Conservation (phyloP, 2,113 vertebrate genomes). For the Ictidomys tridecemlineatus region DNA sequence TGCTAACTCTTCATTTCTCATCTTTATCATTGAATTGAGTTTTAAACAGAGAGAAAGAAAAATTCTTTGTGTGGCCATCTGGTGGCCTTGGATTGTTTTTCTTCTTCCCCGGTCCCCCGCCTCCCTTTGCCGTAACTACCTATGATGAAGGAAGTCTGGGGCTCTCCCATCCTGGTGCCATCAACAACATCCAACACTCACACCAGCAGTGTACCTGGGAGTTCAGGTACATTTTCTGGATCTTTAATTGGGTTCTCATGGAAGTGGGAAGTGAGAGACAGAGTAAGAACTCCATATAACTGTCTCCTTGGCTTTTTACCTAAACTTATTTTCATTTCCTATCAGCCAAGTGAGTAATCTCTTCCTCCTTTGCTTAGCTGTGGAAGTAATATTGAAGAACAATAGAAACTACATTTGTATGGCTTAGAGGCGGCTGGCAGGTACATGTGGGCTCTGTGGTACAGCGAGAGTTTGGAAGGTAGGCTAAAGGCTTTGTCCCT, state of each 20-base stretch:
- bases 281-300: not conserved
- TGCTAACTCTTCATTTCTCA: not conserved
- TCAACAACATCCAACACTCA: not conserved
- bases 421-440: not conserved
- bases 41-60: not conserved
- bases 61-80: not conserved
- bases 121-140: too few species aligned
- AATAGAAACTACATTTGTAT: not conserved
- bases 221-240: not conserved
- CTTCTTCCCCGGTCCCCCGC: not conserved
- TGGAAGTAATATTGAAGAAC: not conserved
- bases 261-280: not conserved
- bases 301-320: conserved; percentile 21
- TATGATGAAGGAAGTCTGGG: not conserved
- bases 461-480: not conserved
- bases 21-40: not conserved
- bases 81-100: not conserved
- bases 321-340: conserved; percentile 41
- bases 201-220: not conserved
- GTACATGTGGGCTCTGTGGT: not conserved
- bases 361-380: conserved; percentile 10
- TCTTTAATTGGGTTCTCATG: not conserved
- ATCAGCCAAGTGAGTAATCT: not conserved
- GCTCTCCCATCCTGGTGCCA: not conserved
- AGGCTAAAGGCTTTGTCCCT: not conserved